Evolutionary conservation across 2,113 vertebrate genomes (phyloP).

Genomic region (Calyptomena viridis): DNA sequence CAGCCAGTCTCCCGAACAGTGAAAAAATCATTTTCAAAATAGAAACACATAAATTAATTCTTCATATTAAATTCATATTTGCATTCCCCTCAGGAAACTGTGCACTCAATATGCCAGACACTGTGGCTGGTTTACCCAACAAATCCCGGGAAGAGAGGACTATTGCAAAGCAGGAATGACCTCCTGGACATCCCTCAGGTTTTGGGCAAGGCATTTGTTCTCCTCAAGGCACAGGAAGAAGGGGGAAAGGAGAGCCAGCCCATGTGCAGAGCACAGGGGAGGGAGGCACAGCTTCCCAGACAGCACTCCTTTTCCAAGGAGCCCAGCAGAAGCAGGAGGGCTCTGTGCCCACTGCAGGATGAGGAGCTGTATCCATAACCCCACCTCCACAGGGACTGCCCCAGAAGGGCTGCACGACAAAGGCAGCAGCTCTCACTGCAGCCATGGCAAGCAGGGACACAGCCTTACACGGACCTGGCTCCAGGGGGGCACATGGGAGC

Average conservation of each 20-base stretch:
- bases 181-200: not conserved
- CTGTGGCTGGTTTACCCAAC: not conserved
- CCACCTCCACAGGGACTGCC: not conserved
- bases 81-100: not conserved
- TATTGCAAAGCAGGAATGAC: not conserved
- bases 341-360: rapidly evolving
- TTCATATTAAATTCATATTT: not conserved
- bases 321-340: not conserved
- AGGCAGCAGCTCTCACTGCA: not conserved
- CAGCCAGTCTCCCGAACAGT: not conserved
- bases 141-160: not conserved
- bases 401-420: not conserved
- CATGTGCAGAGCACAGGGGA: rapidly evolving
- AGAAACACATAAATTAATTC: not conserved
- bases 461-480: not conserved
- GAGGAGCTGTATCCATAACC: not conserved
- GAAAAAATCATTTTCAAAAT: not conserved
- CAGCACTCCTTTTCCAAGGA: not conserved
- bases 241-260: not conserved
- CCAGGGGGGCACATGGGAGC: not conserved
- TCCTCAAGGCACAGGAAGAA: not conserved
- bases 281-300: not conserved
- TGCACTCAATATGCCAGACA: not conserved
- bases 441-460: not conserved
- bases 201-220: not conserved